A percentile compares a stretch with the other conserved stretches of the same genome.
phyloP scores from a whole-genome alignment of 2,888 invertebrate species.

The Drosophila gaucha region DNA sequence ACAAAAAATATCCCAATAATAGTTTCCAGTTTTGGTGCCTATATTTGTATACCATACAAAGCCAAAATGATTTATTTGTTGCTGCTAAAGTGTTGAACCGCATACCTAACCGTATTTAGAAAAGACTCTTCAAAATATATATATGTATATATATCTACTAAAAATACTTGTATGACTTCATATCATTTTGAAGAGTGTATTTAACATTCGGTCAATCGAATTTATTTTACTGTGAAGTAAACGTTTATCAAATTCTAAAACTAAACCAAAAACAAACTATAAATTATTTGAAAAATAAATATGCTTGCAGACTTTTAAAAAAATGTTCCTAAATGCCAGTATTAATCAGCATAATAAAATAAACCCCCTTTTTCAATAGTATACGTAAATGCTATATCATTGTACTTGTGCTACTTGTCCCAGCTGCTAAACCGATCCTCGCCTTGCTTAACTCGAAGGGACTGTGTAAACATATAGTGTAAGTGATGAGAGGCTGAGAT shows the following conservation, averaged over 20 bases:
- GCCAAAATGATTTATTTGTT: slow-evolving; percentile 72
- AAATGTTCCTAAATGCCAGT: slow-evolving; percentile 22
- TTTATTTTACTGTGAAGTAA: slow-evolving; percentile 14
- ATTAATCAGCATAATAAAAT: slow-evolving; percentile 29
- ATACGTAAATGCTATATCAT: slow-evolving; percentile 31
- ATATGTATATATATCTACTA: background rate
- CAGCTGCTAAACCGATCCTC: slow-evolving; percentile 48
- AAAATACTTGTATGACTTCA: background rate
- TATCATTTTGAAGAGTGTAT: slow-evolving; percentile 31
- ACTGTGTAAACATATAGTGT: background rate
- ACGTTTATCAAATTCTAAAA: slow-evolving; percentile 9
- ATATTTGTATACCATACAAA: slow-evolving; percentile 50
- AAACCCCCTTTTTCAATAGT: background rate
- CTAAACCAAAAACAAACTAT: slow-evolving; percentile 10
- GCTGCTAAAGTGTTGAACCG: slow-evolving; percentile 72
- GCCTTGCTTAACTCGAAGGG: slow-evolving; percentile 37
- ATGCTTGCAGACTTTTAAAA: slow-evolving; percentile 35
- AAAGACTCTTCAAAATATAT: slow-evolving; percentile 24
- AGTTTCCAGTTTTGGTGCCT: slow-evolving; percentile 34
- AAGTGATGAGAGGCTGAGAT: background rate
- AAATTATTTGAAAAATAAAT: slow-evolving; percentile 14
- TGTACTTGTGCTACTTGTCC: slow-evolving; percentile 55
- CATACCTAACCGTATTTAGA: slow-evolving; percentile 30
- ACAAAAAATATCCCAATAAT: slow-evolving; percentile 26
- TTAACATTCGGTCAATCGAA: slow-evolving; percentile 34